Evolutionary conservation across 2,797 vertebrate genomes (phyloP), one percentile per base, ranked within the genome.

Genomic region (Danio jaintianensis): DNA sequence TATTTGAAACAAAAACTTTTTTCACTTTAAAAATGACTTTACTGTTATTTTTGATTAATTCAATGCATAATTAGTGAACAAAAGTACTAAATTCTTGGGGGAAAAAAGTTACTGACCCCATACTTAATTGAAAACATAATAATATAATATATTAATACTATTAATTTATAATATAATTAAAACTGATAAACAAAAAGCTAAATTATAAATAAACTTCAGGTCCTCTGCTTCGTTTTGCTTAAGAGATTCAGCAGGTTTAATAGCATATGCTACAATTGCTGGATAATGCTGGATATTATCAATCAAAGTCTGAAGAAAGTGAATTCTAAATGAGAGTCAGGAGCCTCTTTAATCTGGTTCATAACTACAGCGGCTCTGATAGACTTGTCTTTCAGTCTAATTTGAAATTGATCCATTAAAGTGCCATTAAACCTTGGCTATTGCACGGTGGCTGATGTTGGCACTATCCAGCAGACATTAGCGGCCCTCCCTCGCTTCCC

Each of bases 401-500:
- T 77, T 80, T 80, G 68, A 79, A 71, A 80, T 58, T 11, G 45
- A 47, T 45, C 48, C 45, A 66, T 72, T 82, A 59, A 66, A 67
- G 29, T 45, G 61, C 67, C 42, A 85, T 80, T 80, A 83, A 80
- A 77, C 58, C 73, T 58, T 80, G 73, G 81, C 64, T 55, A 53
- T 76, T 18, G 20, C 12, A 12, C 78, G 80, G 52, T 1, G n/a
- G 42, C 61, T 56, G n/a, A 47, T 58, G 58, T 38, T 63, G 69
- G 69, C 69, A 38, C 61, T 56, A 80, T 16, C 38, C 69, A 55
- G 59, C 69, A 55, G 69, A 61, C 42, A 55, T 66, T 9, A 55
- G 40, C 20, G 59, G 12, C 50, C 6, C 78, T 64, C 8, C 20
- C 47, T 72, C 38, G 38, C 36, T 71, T 47, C 20, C 29, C 48